Evolutionary conservation across 1,140 invertebrate genomes (phyloP), one percentile per base, ranked within the genome.

Genomic region (Cotesia typhae): DNA sequence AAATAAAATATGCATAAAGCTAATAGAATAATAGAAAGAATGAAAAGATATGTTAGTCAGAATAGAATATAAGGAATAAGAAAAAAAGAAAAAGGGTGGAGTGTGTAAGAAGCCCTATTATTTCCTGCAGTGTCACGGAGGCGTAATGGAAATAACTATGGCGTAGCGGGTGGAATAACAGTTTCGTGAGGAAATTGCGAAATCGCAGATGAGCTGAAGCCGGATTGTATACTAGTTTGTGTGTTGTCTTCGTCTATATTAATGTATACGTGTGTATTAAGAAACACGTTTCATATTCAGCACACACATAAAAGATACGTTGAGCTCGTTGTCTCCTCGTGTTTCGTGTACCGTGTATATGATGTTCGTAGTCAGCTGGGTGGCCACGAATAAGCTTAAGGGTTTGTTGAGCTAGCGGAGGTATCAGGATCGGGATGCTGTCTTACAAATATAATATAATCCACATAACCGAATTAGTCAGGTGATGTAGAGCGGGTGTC

Each of bases 181-280:
- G 70, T 67, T 72, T 60, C 70, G 70, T 72, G 70, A 72, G 70
- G 20, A 66, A 67, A 72, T 72, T 72, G 55, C 64, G 60, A 72
- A 72, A 72, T 72, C 64, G 70, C 17, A 64, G 70, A 72, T 72
- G 64, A 72, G 64, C 64, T 37, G 65, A 53, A 72, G 64, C 64
- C 28, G 65, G 64, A 59, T 55, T 41, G 63, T n/a, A 63, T 38
- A 38, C 37, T 14, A n/a, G 35, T 47, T 47, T 38, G 36, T 63
- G 10, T 35, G 28, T 63, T 59, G 20, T 20, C 9, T 35, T 52
- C 20, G n/a, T 51, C 4, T 28, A 12, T 55, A 36, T n/a, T 4
- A 36, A 20, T 55, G 20, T 52, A 52, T 66, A 66, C 17, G 14
- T 65, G 14, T 61, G 17, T 64, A 64, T 60, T 35, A 38, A 35